A percentile compares a stretch with the other conserved stretches of the same genome.
Evolutionary conservation across 2,113 vertebrate genomes (phyloP).

Genomic region (Accipiter virgatus): DNA sequence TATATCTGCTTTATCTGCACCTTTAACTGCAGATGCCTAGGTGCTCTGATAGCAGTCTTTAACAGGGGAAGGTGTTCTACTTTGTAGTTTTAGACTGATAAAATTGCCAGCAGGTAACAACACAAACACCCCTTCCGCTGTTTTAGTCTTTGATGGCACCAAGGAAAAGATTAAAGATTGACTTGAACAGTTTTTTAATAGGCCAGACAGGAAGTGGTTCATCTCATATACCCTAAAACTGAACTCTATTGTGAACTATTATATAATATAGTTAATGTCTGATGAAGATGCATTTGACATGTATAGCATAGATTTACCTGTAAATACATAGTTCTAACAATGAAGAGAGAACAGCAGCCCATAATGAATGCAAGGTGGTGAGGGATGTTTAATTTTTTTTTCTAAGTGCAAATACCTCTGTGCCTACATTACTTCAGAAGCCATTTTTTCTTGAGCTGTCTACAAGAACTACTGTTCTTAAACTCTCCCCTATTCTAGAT

Average conservation of each 20-base stretch:
- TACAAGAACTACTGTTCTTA: neutral
- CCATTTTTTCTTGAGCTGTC: neutral
- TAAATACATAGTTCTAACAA: neutral
- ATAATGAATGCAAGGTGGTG: neutral
- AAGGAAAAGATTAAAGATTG: neutral
- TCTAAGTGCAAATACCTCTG: neutral
- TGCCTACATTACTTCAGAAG: neutral
- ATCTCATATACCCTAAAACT: neutral
- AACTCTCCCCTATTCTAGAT: neutral
- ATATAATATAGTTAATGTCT: neutral
- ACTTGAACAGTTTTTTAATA: neutral
- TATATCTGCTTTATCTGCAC: neutral
- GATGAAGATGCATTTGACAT: neutral
- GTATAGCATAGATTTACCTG: neutral
- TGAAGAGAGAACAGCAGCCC: neutral
- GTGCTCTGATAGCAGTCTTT: neutral
- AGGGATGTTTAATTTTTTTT: neutral
- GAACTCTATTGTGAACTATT: neutral
- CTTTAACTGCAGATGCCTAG: neutral
- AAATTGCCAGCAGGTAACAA: neutral
- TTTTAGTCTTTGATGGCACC: neutral
- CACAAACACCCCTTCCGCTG: neutral
- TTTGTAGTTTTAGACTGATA: neutral
- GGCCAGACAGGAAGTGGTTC: neutral
- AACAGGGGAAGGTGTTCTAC: neutral